Evolutionary conservation across 2,888 invertebrate species (phyloP), one percentile per base, ranked within the genome.

Genomic region (Syrphus vitripennis): DNA sequence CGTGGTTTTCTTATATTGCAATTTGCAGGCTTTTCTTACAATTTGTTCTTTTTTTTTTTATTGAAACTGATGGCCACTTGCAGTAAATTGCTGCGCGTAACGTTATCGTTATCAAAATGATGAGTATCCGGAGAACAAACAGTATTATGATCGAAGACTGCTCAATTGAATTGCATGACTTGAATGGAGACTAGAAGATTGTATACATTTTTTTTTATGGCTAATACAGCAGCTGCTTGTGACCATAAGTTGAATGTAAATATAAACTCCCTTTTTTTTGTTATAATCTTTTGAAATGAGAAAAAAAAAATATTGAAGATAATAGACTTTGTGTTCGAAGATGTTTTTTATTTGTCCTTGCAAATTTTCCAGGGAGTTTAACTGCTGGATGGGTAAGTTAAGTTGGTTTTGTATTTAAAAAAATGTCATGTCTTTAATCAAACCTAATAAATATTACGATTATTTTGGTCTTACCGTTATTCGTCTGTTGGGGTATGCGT

Each of bases 101-200:
- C 50, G 40, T 57, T 69, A 59, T 69, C 57, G 45, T 70, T 50
- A 78, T 70, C 65, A 45, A 72, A 72, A 72, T 34, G 65, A 79
- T 48, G 79, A 65, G 65, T 57, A 79, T 72, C 79, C 57, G 55
- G 65, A 40, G 55, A 57, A 67, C 65, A 79, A 78, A 71, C 53
- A 71, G 26, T 53, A 40, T 77, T 77, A 69, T 45, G 34, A 69
- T 77, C 76, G 69, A 77, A 37, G 29, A 42, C 40, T 67, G 45
- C 21, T 74, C 65, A 74, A 74, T 80, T 80, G 79, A 80, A 74
- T 80, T 63, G 65, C 40, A 31, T 26, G 34, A 34, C 34, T 34
- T 34, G 34, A 34, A 34, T 34, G 24, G 21, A 14, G 6, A 6
- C 14, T 9, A 31, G 16, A 63, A 53, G 12, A 53, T 26, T 61